phyloP scores from a whole-genome alignment of 37 sponge, comb jelly and placozoan genomes.

The Crambe crambe region DNA sequence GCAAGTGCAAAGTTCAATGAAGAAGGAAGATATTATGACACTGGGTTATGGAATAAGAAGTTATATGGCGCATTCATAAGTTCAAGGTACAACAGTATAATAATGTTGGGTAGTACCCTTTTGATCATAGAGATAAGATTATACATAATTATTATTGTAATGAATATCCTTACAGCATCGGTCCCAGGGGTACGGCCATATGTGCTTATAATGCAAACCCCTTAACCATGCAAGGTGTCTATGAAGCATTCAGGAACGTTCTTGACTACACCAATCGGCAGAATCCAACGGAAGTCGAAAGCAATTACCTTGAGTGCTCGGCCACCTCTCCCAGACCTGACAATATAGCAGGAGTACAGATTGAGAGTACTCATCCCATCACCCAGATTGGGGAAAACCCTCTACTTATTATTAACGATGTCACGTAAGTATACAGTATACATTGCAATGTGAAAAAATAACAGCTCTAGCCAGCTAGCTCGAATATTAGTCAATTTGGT shows the following conservation, averaged over 20 bases:
- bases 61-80: conserved; percentile 23
- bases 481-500: no score
- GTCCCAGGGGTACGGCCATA: conserved; percentile 18
- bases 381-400: conserved; percentile 18
- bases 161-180: neutral
- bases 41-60: neutral
- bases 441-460: no score
- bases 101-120: neutral
- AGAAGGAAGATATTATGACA: neutral
- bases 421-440: neutral
- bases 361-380: neutral
- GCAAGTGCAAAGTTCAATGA: conserved; percentile 21
- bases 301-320: neutral
- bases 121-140: neutral
- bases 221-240: neutral
- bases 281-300: neutral
- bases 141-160: neutral
- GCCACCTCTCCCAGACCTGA: neutral
- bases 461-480: no score
- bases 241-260: neutral
- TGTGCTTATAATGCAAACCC: conserved; percentile 24
- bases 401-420: neutral
- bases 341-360: neutral
- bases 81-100: conserved; percentile 5
- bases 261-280: neutral